Base-by-base conservation (phyloP, 2,797 vertebrate species). In the Diplodus puntazzo region DNA sequence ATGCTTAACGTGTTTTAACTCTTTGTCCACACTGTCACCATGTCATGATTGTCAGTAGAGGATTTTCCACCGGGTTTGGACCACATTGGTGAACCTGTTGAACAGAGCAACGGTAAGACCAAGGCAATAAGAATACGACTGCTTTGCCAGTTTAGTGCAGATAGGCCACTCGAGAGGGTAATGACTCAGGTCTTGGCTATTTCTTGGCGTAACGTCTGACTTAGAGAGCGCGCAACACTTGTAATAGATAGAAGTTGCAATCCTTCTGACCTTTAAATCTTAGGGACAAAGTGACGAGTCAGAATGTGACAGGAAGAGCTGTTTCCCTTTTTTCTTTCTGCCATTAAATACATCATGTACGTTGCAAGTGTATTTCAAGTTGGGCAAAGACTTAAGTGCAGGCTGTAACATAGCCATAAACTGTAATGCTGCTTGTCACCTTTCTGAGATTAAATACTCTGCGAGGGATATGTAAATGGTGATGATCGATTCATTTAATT, bases 1-100 rank as follows among this genome's bases (percentile, higher is more conserved):
- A 89, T 88, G 92, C 93, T 92, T 92, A 87, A 86, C 69, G 86
- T 95, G 90, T 94, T 94, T 93, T 90, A 93, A 94, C 85, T 93
- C 88, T 89, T 92, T 93, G 93, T 95, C 91, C 90, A 91, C 87
- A 89, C 92, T 77, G 92, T 93, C 93, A 93, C 92, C 87, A 92
- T 92, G 89, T 93, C 92, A 92, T 87, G 80, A 84, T 88, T 88
- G 89, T 88, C 84, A 80, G 91, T 81, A 73, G 80, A 86, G 75
- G 87, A 66, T 82, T 69, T 85, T 81, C 87, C 60, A 34, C 57
- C 46, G 49, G 86, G 81, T 84, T 91, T 79, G 89, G 84, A 92
- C 91, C 80, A 82, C 55, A 69, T 58, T 76, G 84, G 85, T 83
- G 77, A 88, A 86, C 85, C 86, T 73, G 81, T 87, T 80, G 75